phyloP scores from a whole-genome alignment of 2,113 vertebrate species.

The Bujurquina vittata region DNA sequence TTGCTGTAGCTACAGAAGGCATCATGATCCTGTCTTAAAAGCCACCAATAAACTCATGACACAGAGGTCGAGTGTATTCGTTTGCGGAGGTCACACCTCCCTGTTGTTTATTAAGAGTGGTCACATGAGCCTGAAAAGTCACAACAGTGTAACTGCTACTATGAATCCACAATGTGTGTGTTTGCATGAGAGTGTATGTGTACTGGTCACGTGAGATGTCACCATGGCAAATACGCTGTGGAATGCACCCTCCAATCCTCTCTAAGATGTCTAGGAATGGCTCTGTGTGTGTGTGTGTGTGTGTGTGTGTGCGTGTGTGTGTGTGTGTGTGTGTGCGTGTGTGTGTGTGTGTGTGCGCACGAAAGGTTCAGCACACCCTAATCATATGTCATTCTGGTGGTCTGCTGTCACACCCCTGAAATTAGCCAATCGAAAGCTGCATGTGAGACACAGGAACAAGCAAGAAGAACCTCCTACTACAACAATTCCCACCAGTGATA shows the following conservation, averaged over 20 bases:
- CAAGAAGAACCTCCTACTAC: conserved; percentile 23
- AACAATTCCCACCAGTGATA: conserved; percentile 7
- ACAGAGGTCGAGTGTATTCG: background rate
- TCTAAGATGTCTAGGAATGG: conserved; percentile 40
- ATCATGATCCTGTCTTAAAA: background rate
- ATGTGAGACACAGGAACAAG: conserved; percentile 40
- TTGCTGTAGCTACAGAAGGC: background rate
- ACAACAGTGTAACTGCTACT: conserved; percentile 38
- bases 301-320: background rate
- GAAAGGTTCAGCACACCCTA: conserved; percentile 46
- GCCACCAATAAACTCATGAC: conserved; percentile 37
- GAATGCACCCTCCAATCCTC: conserved; percentile 67
- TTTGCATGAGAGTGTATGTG: conserved; percentile 1
- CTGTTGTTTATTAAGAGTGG: conserved; percentile 6
- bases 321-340: background rate
- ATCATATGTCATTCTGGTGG: conserved; percentile 67
- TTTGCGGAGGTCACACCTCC: conserved; percentile 37
- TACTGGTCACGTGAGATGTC: conserved; percentile 56
- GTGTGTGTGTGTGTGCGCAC: conserved; percentile 13
- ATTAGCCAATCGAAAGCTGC: conserved; percentile 70
- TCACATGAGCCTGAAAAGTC: conserved; percentile 59
- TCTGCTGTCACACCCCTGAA: conserved; percentile 71
- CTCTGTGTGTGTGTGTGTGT: conserved; percentile 22
- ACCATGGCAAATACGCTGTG: conserved; percentile 58
- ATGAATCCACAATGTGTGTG: background rate